Evolutionary conservation across 2,888 invertebrate genomes (phyloP).

Genomic region (Drosophila macrothrix): DNA sequence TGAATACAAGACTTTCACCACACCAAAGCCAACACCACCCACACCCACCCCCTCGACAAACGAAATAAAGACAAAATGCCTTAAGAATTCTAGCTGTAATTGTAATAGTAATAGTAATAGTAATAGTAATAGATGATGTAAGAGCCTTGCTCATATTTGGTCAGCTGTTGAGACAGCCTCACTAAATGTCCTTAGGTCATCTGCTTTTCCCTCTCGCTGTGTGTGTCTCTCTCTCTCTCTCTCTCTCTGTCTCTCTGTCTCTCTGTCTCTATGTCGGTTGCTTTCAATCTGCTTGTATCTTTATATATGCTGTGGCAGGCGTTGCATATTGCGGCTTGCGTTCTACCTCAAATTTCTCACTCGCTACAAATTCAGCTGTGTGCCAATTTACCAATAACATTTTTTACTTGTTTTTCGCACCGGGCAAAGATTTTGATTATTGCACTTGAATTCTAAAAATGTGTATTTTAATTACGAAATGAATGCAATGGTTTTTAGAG

Average conservation of each 20-base stretch:
- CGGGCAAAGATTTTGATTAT: neutral
- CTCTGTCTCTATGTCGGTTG: neutral
- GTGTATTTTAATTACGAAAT: neutral
- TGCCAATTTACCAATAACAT: neutral
- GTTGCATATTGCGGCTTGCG: slow-evolving; percentile 19
- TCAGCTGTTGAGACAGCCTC: slow-evolving; percentile 23
- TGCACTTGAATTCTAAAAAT: neutral
- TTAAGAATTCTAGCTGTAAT: slow-evolving; percentile 7
- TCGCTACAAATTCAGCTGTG: slow-evolving; percentile 11
- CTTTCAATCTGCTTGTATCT: neutral
- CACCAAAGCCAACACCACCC: slow-evolving; percentile 4
- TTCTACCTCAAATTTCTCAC: slow-evolving; percentile 24
- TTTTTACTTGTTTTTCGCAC: neutral
- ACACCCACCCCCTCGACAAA: neutral
- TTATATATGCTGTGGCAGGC: slow-evolving; percentile 1
- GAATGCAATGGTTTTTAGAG: no score
- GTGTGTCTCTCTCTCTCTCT: neutral
- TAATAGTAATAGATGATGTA: slow-evolving; percentile 28
- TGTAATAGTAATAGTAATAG: neutral
- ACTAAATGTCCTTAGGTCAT: slow-evolving; percentile 23
- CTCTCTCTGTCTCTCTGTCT: neutral
- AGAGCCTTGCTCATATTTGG: slow-evolving; percentile 30
- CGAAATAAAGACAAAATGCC: slow-evolving; percentile 3
- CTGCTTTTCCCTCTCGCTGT: slow-evolving; percentile 9
- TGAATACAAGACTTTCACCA: slow-evolving; percentile 2